Evolutionary conservation across 2,113 vertebrate genomes (phyloP).

Genomic region (Alligator sinensis): DNA sequence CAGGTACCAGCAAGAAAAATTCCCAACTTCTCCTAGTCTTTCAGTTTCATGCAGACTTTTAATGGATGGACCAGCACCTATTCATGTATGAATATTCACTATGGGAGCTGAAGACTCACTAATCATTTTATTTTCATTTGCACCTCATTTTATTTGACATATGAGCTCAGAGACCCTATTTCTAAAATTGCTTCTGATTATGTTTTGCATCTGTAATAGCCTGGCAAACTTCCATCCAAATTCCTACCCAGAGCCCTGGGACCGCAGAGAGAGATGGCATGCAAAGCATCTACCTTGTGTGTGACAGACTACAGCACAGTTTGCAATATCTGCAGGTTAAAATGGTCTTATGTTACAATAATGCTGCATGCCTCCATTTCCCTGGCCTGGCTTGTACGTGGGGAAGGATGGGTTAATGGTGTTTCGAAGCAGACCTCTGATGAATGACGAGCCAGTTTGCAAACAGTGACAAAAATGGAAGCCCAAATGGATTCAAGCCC

Average conservation of each 20-base stretch:
- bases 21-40: neutral
- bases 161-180: neutral
- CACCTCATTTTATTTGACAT: neutral
- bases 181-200: neutral
- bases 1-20: neutral
- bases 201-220: rapidly evolving
- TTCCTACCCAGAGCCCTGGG: neutral
- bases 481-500: too few species aligned
- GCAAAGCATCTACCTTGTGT: neutral
- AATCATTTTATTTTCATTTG: neutral
- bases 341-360: too few species aligned
- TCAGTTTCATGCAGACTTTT: neutral
- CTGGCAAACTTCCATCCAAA: neutral
- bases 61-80: neutral
- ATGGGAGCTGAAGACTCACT: neutral
- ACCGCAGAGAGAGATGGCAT: neutral
- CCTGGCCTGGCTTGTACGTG: too few species aligned
- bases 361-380: too few species aligned
- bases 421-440: too few species aligned
- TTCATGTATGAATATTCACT: neutral
- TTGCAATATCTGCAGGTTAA: too few species aligned
- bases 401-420: too few species aligned
- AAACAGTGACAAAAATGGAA: too few species aligned
- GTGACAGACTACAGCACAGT: too few species aligned
- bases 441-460: too few species aligned